These are phyloP conservation scores for Epirrhoe alternata DNA, from an alignment of 2,888 invertebrate genomes.

Conservation along the genomic window DNA sequence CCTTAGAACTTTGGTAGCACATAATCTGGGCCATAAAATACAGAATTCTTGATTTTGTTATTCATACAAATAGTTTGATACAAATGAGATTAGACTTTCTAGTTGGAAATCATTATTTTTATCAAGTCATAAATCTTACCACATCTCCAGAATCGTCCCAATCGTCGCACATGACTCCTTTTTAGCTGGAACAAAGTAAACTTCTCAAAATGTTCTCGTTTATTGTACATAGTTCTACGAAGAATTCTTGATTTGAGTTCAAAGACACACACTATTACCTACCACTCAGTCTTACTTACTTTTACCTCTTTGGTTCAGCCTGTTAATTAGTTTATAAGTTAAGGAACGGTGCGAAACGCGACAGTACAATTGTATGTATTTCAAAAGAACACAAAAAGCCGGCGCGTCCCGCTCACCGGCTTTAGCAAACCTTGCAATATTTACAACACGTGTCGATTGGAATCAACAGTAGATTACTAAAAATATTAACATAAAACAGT, in stretches of 20 bases:
- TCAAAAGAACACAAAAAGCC: constrained; percentile 23
- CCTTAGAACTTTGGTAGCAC: too few species aligned
- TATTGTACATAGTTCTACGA: not conserved
- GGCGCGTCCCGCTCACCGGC: constrained; percentile 43
- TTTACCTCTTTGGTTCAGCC: too few species aligned
- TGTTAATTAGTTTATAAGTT: not conserved
- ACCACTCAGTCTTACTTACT: too few species aligned
- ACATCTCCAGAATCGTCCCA: constrained; percentile 80
- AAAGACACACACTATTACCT: too few species aligned
- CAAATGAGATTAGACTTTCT: not conserved
- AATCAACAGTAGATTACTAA: not conserved
- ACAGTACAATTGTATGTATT: not conserved
- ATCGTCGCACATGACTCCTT: constrained; percentile 76
- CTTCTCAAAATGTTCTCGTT: not conserved
- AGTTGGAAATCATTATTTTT: not conserved
- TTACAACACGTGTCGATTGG: constrained; percentile 45
- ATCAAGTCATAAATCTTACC: constrained; percentile 53
- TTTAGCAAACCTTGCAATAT: constrained; percentile 46
- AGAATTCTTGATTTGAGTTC: not conserved
- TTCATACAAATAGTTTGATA: too few species aligned
- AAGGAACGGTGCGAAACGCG: not conserved
- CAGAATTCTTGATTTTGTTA: too few species aligned
- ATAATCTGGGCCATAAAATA: too few species aligned
- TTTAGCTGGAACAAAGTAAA: constrained; percentile 23
- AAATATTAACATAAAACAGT: not conserved